A percentile compares a stretch with the other conserved stretches of the same genome.
Evolutionary conservation across 2,797 vertebrate genomes (phyloP).

Genomic region (Protosalanx chinensis): DNA sequence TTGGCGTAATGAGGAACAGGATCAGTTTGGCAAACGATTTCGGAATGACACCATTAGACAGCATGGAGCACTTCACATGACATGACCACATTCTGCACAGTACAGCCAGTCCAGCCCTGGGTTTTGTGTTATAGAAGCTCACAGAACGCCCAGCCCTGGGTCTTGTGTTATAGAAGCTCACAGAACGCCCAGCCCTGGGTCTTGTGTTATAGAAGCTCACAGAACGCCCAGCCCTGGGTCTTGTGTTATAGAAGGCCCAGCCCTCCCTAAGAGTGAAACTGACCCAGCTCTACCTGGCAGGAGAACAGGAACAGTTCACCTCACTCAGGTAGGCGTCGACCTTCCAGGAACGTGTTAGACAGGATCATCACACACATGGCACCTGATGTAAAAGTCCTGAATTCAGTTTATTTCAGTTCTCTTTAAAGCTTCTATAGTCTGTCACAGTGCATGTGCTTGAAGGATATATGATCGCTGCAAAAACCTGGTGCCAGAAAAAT

Average conservation of each 20-base stretch:
- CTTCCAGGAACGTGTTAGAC: conserved; percentile 31
- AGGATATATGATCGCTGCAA: not conserved
- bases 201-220: too few relatives aligned
- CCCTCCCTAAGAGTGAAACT: conserved; percentile 38
- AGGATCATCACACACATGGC: not conserved
- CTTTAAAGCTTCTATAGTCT: not conserved
- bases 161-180: too few relatives aligned
- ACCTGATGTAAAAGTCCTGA: conserved; percentile 17
- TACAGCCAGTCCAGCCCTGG: too few relatives aligned
- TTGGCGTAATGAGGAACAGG: not conserved
- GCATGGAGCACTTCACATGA: conserved; percentile 1
- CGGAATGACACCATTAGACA: not conserved
- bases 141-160: too few relatives aligned
- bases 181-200: too few relatives aligned
- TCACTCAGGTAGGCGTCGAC: conserved; percentile 14
- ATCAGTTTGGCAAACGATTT: not conserved
- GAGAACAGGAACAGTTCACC: not conserved
- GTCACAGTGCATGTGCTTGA: conserved; percentile 8
- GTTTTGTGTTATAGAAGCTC: too few relatives aligned
- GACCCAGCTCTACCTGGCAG: conserved; percentile 5
- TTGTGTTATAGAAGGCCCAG: conserved; percentile 20
- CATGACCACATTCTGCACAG: conserved; percentile 27
- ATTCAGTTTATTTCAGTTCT: conserved; percentile 37
- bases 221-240: too few relatives aligned
- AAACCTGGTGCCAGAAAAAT: not conserved